A percentile compares a stretch with the other conserved stretches of the same genome.
phyloP scores from a whole-genome alignment of 2,888 invertebrate species.

The Neelides folsomi region DNA sequence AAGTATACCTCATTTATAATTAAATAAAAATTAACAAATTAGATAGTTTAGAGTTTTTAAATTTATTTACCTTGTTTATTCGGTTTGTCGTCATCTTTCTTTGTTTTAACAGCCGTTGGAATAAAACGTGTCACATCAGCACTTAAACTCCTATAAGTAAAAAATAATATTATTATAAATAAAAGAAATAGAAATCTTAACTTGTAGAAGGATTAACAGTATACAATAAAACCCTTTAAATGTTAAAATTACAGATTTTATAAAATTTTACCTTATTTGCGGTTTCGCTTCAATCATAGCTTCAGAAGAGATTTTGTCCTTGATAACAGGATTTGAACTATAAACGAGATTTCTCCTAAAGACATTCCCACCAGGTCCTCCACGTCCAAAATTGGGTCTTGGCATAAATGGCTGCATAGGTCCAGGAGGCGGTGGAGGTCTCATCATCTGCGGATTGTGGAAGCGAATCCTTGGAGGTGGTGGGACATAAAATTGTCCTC shows the following conservation, averaged over 20 bases:
- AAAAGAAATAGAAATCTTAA: no score
- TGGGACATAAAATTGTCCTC: constrained; percentile 11
- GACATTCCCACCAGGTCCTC: constrained; percentile 9
- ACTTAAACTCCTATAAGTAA: constrained; percentile 54
- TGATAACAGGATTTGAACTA: constrained; percentile 7
- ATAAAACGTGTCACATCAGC: constrained; percentile 92
- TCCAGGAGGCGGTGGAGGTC: constrained; percentile 18
- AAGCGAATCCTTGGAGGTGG: constrained; percentile 28
- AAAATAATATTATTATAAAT: constrained; percentile 3
- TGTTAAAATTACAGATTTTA: no score
- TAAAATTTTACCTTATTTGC: constrained; percentile 57
- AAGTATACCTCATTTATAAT: no score
- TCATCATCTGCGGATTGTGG: not conserved
- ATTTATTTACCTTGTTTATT: constrained; percentile 35
- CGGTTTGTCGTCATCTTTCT: constrained; percentile 60
- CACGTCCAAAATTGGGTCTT: constrained; percentile 11
- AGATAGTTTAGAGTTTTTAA: no score
- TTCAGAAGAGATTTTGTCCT: constrained; percentile 13
- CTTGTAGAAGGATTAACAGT: no score
- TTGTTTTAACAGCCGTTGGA: constrained; percentile 81
- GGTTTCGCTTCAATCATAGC: constrained; percentile 80
- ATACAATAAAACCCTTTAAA: no score
- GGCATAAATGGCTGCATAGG: constrained; percentile 13
- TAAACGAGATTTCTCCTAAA: constrained; percentile 2
- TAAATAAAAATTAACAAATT: no score